A percentile compares a stretch with the other conserved stretches of the same genome.
These are phyloP conservation scores for Andrena hattorfiana DNA, from an alignment of 2,888 invertebrate species.

Conservation along the genomic window DNA sequence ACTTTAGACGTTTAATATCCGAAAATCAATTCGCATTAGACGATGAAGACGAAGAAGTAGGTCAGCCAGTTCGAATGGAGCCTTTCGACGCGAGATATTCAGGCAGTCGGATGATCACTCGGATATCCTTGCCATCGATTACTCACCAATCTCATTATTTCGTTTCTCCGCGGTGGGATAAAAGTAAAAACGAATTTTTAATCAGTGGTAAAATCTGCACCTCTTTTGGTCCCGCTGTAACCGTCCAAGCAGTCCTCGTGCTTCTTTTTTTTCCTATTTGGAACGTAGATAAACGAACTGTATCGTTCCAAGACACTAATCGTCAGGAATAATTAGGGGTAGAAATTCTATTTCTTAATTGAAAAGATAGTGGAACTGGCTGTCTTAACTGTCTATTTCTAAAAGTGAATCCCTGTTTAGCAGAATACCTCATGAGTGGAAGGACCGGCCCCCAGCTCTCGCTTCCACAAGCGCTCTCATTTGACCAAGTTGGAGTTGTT, in stretches of 20 bases:
- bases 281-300: no score
- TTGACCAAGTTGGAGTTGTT: no score
- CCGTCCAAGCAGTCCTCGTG: not conserved
- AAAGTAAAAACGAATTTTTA: slow-evolving; percentile 40
- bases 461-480: no score
- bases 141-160: slow-evolving; percentile 41
- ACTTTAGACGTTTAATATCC: slow-evolving; percentile 26
- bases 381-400: no score
- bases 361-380: no score
- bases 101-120: slow-evolving; percentile 31
- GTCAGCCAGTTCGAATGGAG: slow-evolving; percentile 37
- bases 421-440: no score
- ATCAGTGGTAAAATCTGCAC: slow-evolving; percentile 14
- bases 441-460: no score
- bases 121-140: slow-evolving; percentile 44
- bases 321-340: not conserved
- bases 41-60: slow-evolving; percentile 39
- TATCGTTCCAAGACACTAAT: no score
- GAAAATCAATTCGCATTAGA: slow-evolving; percentile 52
- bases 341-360: no score
- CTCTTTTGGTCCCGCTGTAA: not conserved
- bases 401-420: no score
- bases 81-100: slow-evolving; percentile 36
- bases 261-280: not conserved
- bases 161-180: not conserved